Evolutionary conservation across 2,888 invertebrate genomes (phyloP), one percentile per base, ranked within the genome.

Genomic region (Bugula neritina): DNA sequence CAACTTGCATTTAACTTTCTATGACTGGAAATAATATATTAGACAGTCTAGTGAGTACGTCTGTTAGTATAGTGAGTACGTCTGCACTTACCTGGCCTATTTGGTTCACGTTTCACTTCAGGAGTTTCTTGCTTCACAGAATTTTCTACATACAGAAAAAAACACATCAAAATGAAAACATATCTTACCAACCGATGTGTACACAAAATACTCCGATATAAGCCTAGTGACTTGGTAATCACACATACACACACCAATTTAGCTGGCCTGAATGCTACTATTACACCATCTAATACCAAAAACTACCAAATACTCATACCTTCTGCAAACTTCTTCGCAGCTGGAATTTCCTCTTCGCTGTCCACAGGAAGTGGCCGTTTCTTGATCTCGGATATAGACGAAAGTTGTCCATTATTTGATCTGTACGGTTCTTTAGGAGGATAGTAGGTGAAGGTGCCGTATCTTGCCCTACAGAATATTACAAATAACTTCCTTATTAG

Each of bases 391-490:
- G 27, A 13, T 13, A 27, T 2, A 5, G 34, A 13, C 10, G 63
- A 13, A 29, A 31, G 13, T 31, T 63, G 63, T 13, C 63, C 63
- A 31, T 63, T 31, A n/a, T 63, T 31, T 31, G 63, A 5, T n/a
- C 63, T 21, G 63, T 63, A 63, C 10, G 63, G 63, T n/a, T 63
- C 63, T 34, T 31, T 63, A 2, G 31, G 29, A 29, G 63, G 27
- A 25, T 10, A 21, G 31, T 63, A 63, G 31, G 63, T 31, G n/a
- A 63, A 63, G 3, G 63, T 29, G 10, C 63, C 63, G 31, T 63
- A 63, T n/a, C 63, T 63, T 2, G 63, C 63, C 31, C 63, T 63
- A 27, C n/a, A 21, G 21, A 52, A n/a, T n/a, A n/a, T n/a, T n/a
- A n/a, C n/a, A n/a, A n/a, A n/a, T n/a, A n/a, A n/a, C n/a, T n/a